A percentile compares a stretch with the other conserved stretches of the same genome.
phyloP scores from a whole-genome alignment of 2,888 invertebrate genomes.

The Drosophila helvetica region DNA sequence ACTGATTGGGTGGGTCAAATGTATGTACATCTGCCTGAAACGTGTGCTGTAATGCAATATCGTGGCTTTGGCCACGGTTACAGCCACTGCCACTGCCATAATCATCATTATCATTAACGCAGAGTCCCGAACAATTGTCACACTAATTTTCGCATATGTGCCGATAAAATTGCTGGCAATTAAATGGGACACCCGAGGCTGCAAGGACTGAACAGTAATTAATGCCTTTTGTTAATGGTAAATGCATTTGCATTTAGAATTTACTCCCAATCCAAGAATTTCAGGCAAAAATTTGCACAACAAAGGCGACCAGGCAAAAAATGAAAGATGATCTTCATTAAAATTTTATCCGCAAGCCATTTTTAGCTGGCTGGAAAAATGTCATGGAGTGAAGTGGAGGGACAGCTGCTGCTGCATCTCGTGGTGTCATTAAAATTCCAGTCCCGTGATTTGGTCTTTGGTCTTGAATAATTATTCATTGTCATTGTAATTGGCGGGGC shows the following conservation, averaged over 20 bases:
- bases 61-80: slow-evolving; percentile 36
- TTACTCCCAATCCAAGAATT: slow-evolving; percentile 37
- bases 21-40: slow-evolving; percentile 26
- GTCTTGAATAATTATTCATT: slow-evolving; percentile 75
- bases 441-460: slow-evolving; percentile 59
- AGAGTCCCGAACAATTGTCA: slow-evolving; percentile 53
- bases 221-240: slow-evolving; percentile 60
- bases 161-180: slow-evolving; percentile 70
- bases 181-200: slow-evolving; percentile 52
- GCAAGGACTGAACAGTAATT: slow-evolving; percentile 54
- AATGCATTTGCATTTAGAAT: slow-evolving; percentile 57
- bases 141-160: slow-evolving; percentile 74
- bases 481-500: slow-evolving; percentile 78
- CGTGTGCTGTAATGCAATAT: slow-evolving; percentile 64
- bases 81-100: slow-evolving; percentile 37
- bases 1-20: slow-evolving; percentile 14
- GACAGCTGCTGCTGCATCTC: slow-evolving; percentile 54
- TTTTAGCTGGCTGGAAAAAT: slow-evolving; percentile 5
- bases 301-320: slow-evolving; percentile 40
- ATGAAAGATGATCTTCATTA: slow-evolving; percentile 43
- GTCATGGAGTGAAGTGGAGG: slow-evolving; percentile 22
- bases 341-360: slow-evolving; percentile 31
- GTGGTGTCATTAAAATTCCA: slow-evolving; percentile 61
- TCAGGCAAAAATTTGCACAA: slow-evolving; percentile 50
- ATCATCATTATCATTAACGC: slow-evolving; percentile 65